phyloP scores from a whole-genome alignment of 2,797 vertebrate genomes.

The Mus minutoides region DNA sequence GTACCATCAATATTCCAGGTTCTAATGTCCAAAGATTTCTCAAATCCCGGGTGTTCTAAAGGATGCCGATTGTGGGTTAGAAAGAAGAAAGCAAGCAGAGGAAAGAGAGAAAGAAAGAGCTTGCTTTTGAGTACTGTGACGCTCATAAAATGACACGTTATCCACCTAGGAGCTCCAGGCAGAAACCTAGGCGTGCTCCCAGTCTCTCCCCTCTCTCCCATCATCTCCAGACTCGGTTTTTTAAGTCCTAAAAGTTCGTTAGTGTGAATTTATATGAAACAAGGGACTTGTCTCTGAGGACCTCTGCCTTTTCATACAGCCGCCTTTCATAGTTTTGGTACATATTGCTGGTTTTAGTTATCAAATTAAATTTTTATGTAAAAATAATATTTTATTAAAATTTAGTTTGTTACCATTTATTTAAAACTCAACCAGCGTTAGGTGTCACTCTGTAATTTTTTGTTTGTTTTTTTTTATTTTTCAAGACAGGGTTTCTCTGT shows the following conservation, averaged over 20 bases:
- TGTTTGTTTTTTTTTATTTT: too few species aligned
- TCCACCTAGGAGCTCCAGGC: neutral
- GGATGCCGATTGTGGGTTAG: neutral
- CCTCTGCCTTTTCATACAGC: neutral
- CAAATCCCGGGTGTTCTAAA: neutral
- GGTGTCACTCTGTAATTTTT: neutral
- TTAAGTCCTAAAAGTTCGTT: neutral
- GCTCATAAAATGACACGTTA: neutral
- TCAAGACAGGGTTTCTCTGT: too few species aligned
- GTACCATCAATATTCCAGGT: neutral
- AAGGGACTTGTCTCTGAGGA: neutral
- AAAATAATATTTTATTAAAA: neutral
- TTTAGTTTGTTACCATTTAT: neutral
- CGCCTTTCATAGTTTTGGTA: neutral
- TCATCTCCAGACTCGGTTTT: neutral
- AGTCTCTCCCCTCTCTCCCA: too few species aligned
- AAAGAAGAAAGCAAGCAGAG: neutral
- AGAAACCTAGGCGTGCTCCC: rapidly evolving
- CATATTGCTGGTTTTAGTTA: neutral
- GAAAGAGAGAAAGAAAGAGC: neutral
- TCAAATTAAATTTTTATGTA: neutral
- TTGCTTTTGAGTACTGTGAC: neutral
- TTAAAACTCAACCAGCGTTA: neutral
- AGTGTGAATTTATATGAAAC: neutral
- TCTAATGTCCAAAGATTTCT: neutral